A percentile compares a stretch with the other conserved stretches of the same genome.
Evolutionary conservation across 2,888 invertebrate species (phyloP).

Genomic region (Caenorhabditis drosophilae): DNA sequence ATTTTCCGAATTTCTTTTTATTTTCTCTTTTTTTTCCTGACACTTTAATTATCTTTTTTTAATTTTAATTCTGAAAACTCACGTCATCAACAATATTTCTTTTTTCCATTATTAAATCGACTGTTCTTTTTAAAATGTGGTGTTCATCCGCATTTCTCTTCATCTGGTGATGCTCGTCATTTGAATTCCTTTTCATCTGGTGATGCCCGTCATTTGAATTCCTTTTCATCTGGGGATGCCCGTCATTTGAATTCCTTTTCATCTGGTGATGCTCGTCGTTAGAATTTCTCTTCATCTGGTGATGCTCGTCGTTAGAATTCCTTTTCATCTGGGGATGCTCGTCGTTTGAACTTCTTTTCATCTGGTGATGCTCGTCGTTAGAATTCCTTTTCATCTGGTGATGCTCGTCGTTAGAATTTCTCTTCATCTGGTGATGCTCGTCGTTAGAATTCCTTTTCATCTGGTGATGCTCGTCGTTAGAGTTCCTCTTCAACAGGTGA

Average conservation of each 20-base stretch:
- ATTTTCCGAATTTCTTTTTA: constrained; percentile 14
- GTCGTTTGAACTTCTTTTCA: constrained; percentile 4
- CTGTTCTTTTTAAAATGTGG: constrained; percentile 4
- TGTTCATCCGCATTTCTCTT: constrained; percentile 19
- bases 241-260: constrained; percentile 11
- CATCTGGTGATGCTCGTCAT: constrained; percentile 11
- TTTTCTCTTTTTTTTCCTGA: constrained; percentile 15
- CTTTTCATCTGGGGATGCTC: too few species aligned
- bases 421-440: constrained; percentile 8
- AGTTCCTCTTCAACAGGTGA: constrained; percentile 3
- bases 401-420: constrained; percentile 2
- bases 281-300: constrained; percentile 3
- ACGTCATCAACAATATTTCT: too few species aligned
- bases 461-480: constrained; percentile 2
- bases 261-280: constrained; percentile 16
- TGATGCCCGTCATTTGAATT: constrained; percentile 3
- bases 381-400: constrained; percentile 3
- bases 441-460: background rate
- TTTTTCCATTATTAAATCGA: constrained; percentile 7
- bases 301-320: constrained; percentile 1
- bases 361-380: constrained; percentile 2
- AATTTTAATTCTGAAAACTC: constrained; percentile 3
- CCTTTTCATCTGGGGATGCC: constrained; percentile 18
- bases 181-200: background rate
- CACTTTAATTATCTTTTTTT: background rate